Percentiles rank a stretch among this genome's conserved stretches.
Evolutionary conservation across 2,888 invertebrate species (phyloP).

Genomic region (Tetragonula carbonaria): DNA sequence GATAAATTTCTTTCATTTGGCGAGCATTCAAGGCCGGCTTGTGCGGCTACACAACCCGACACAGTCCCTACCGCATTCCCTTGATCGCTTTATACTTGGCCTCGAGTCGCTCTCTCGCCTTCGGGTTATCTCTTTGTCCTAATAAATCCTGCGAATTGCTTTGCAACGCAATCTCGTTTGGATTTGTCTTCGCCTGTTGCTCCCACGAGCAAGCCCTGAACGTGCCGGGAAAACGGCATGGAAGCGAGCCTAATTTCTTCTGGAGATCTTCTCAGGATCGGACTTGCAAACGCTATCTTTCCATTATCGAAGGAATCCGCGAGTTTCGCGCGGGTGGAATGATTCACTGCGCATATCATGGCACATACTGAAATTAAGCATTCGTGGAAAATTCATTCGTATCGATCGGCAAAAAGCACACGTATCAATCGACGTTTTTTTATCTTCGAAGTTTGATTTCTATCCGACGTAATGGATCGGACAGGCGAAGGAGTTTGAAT

Average conservation of each 20-base stretch:
- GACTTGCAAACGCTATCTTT: background rate
- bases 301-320: background rate
- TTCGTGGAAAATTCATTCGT: slow-evolving; percentile 2
- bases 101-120: background rate
- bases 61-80: slow-evolving; percentile 7
- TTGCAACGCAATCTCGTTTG: background rate
- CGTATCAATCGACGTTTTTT: no score
- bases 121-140: background rate
- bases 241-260: background rate
- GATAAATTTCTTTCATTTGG: slow-evolving; percentile 46
- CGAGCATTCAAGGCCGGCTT: slow-evolving; percentile 26
- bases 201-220: background rate
- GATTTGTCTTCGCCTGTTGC: slow-evolving; percentile 45
- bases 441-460: background rate
- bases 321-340: background rate
- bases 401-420: slow-evolving; percentile 1
- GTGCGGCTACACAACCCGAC: slow-evolving; percentile 11
- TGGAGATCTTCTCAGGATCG: background rate
- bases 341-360: background rate
- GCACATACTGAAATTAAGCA: slow-evolving; percentile 1
- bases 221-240: background rate
- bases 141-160: slow-evolving; percentile 12
- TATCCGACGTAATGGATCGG: background rate
- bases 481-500: background rate
- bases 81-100: slow-evolving; percentile 51